Conservation (phyloP, 2,113 vertebrate species). For the Columbina picui region DNA sequence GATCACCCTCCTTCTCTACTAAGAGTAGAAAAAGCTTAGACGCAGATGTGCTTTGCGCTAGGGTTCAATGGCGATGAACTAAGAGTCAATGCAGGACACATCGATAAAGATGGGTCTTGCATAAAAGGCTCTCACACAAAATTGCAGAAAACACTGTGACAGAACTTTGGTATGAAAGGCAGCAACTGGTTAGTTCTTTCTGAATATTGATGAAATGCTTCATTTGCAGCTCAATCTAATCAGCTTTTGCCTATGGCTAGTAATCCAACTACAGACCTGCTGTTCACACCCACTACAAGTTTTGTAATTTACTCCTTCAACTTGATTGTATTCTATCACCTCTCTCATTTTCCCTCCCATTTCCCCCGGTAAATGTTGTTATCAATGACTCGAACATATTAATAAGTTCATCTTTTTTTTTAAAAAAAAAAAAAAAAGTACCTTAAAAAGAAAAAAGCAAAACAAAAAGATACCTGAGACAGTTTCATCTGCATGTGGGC, state of each 20-base stretch:
- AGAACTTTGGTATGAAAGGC: neutral
- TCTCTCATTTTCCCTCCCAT: neutral
- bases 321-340: neutral
- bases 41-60: neutral
- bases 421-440: neutral
- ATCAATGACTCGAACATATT: neutral
- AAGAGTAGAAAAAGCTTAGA: neutral
- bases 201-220: neutral
- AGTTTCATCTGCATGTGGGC: conserved; percentile 99
- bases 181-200: neutral
- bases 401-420: neutral
- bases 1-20: neutral
- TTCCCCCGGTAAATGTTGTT: neutral
- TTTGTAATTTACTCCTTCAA: neutral
- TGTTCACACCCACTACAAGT: neutral
- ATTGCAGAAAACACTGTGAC: neutral
- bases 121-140: neutral
- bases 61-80: neutral
- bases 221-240: neutral
- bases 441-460: neutral
- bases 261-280: neutral
- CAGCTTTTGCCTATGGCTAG: neutral
- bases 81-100: neutral
- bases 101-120: neutral
- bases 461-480: conserved; percentile 84